Conservation (phyloP, 2,797 vertebrate genomes). For the Diplodus puntazzo region DNA sequence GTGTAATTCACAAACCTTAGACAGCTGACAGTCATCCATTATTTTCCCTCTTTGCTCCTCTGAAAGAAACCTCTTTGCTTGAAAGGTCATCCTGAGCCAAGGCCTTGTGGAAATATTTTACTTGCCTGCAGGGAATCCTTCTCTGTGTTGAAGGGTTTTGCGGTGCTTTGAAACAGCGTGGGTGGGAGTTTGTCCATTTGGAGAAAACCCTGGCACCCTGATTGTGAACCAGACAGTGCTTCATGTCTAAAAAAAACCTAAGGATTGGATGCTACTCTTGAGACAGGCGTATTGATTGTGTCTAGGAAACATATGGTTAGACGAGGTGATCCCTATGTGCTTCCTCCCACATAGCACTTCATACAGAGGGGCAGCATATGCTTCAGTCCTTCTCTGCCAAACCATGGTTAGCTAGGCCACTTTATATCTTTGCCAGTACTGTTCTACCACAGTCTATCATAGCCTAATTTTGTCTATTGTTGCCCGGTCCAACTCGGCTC, state of each 20-base stretch:
- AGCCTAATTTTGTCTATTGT: slow-evolving; percentile 41
- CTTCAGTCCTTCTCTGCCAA: slow-evolving; percentile 32
- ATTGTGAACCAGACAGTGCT: slow-evolving; percentile 42
- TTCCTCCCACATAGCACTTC: slow-evolving; percentile 52
- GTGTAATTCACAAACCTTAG: slow-evolving; percentile 22
- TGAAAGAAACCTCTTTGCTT: slow-evolving; percentile 47
- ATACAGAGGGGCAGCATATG: slow-evolving; percentile 38
- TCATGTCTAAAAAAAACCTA: slow-evolving; percentile 30
- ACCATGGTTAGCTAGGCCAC: background rate
- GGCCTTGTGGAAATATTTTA: slow-evolving; percentile 51
- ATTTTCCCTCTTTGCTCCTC: background rate
- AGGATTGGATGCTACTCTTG: slow-evolving; percentile 24
- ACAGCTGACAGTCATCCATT: slow-evolving; percentile 42
- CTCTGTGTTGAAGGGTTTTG: slow-evolving; percentile 49
- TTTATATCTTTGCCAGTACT: slow-evolving; percentile 40
- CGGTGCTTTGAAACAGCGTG: slow-evolving; percentile 42
- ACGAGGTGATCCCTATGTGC: slow-evolving; percentile 41
- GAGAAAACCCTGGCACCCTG: slow-evolving; percentile 10
- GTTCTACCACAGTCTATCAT: slow-evolving; percentile 33
- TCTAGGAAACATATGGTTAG: slow-evolving; percentile 52
- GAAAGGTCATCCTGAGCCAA: slow-evolving; percentile 43
- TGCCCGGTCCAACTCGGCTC: slow-evolving; percentile 22
- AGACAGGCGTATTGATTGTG: slow-evolving; percentile 64
- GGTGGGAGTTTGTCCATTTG: slow-evolving; percentile 48
- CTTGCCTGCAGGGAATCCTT: slow-evolving; percentile 50